Conservation (phyloP, 2,888 invertebrate species). For the Pterobdella sp. region DNA sequence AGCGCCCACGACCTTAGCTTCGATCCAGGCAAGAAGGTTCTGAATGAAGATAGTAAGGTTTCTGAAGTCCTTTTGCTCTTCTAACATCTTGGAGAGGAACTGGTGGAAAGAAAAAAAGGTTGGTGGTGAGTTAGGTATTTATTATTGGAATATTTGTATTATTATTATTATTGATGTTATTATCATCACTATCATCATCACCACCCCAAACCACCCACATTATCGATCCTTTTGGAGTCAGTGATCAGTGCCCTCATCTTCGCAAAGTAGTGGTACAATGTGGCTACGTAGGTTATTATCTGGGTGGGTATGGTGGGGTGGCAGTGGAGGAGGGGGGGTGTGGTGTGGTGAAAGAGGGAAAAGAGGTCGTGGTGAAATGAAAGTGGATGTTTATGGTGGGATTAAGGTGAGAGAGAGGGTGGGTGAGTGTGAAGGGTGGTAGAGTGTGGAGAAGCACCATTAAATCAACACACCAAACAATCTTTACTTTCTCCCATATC, state of each 20-base stretch:
- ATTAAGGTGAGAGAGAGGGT: no score
- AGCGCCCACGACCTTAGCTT: conserved; percentile 71
- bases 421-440: no score
- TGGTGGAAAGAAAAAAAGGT: conserved; percentile 47
- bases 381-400: no score
- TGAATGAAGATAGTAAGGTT: conserved; percentile 78
- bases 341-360: no score
- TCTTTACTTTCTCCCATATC: no score
- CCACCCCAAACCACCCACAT: no score
- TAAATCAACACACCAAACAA: no score
- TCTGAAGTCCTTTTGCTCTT: conserved; percentile 80
- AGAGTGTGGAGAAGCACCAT: no score
- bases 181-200: no score
- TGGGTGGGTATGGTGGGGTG: no score
- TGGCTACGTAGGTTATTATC: conserved; percentile 97
- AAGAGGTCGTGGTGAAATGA: no score
- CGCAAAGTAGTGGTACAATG: conserved; percentile 97
- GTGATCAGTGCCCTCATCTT: conserved; percentile 98
- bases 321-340: no score
- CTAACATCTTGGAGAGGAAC: conserved; percentile 93
- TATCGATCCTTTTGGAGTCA: conserved; percentile 90
- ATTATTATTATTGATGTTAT: neutral
- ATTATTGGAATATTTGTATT: neutral
- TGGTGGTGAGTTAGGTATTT: neutral
- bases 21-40: conserved; percentile 85